These are phyloP conservation scores for Ageneiosus marmoratus DNA, from an alignment of 2,113 vertebrate genomes.

Conservation along the genomic window DNA sequence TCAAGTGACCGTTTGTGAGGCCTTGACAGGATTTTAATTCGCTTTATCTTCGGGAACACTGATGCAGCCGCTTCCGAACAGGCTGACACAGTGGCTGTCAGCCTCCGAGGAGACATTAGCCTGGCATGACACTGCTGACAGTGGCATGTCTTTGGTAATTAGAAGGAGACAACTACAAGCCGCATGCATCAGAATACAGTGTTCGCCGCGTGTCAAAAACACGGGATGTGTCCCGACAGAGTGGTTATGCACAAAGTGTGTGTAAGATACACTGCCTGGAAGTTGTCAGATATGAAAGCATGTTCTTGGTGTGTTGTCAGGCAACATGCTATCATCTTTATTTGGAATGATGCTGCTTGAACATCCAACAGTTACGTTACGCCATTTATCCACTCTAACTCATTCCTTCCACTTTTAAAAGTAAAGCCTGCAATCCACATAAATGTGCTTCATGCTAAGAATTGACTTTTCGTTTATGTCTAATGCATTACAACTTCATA, in stretches of 20 bases:
- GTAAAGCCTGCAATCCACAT: background rate
- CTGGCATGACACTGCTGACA: constrained; percentile 54
- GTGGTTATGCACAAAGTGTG: constrained; percentile 15
- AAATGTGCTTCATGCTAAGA: background rate
- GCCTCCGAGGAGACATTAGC: constrained; percentile 50
- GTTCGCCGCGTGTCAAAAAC: constrained; percentile 23
- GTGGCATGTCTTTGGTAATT: constrained; percentile 55
- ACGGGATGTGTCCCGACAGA: constrained; percentile 12
- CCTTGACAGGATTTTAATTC: constrained; percentile 55
- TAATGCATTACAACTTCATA: background rate
- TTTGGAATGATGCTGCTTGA: background rate
- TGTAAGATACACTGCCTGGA: constrained; percentile 1
- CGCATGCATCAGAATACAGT: constrained; percentile 38
- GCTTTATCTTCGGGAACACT: constrained; percentile 45
- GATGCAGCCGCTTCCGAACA: constrained; percentile 29
- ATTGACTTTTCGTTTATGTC: background rate
- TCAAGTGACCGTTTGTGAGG: constrained; percentile 50
- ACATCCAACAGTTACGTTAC: background rate
- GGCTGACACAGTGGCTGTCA: constrained; percentile 53
- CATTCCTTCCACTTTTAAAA: background rate
- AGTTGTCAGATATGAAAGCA: background rate
- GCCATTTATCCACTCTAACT: background rate
- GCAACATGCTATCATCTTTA: background rate
- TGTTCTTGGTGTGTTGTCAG: background rate
- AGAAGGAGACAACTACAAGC: constrained; percentile 34